Conservation (phyloP, 2,797 vertebrate species). For the Enteromius anoplus region DNA sequence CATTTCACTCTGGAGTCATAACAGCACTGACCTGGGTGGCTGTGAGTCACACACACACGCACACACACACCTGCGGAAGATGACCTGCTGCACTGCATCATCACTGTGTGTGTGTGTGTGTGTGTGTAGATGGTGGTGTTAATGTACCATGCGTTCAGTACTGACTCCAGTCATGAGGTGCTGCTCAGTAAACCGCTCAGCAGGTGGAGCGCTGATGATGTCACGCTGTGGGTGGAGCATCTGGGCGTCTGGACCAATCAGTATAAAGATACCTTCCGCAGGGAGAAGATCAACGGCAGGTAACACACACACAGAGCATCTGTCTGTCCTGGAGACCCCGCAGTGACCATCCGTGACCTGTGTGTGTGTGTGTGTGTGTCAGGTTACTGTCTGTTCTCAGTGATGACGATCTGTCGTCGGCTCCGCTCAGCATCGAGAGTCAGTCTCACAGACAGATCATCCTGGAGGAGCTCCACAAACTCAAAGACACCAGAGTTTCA, state of each 20-base stretch:
- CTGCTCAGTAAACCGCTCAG: constrained; percentile 88
- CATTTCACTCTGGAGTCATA: constrained; percentile 92
- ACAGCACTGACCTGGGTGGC: constrained; percentile 86
- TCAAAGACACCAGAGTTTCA: constrained; percentile 85
- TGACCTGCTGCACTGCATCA: not conserved
- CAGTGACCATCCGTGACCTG: not conserved
- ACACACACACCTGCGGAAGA: not conserved
- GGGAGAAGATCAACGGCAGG: constrained; percentile 88
- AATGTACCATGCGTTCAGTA: constrained; percentile 90
- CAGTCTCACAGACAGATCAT: constrained; percentile 86
- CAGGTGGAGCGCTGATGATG: constrained; percentile 89
- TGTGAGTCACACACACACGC: constrained; percentile 73
- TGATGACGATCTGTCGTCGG: constrained; percentile 84
- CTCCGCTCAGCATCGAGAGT: constrained; percentile 84
- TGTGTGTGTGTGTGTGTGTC: not conserved
- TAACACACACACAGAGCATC: not conserved
- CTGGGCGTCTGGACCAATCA: constrained; percentile 88
- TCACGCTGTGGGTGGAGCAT: constrained; percentile 88
- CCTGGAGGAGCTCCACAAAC: constrained; percentile 83
- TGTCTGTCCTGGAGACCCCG: not conserved
- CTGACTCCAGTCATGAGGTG: constrained; percentile 83
- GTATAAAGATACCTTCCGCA: constrained; percentile 84
- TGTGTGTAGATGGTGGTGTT: constrained; percentile 84
- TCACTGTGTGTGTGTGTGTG: constrained; percentile 23
- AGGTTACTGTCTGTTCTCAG: constrained; percentile 88